These are phyloP conservation scores for Cyrtonyx montezumae DNA, from an alignment of 2,113 vertebrate species.

Conservation along the genomic window DNA sequence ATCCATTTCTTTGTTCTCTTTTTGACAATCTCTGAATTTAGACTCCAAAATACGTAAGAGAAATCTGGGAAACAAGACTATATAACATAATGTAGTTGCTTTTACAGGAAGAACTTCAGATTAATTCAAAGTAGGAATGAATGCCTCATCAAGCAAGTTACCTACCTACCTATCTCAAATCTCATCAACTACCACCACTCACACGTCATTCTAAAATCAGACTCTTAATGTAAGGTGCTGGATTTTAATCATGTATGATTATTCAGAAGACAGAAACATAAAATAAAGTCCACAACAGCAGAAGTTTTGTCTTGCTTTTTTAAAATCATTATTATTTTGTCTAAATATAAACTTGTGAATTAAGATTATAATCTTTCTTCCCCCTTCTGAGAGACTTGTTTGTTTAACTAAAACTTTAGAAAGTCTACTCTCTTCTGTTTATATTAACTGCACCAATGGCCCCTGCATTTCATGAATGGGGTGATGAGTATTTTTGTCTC, in stretches of 20 bases:
- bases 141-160: not conserved
- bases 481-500: slow-evolving; percentile 21
- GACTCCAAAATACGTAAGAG: accelerated
- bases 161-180: not conserved
- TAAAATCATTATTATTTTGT: not conserved
- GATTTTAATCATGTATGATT: not conserved
- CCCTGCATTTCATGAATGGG: not conserved
- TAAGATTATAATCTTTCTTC: not conserved
- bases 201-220: not conserved
- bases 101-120: not conserved
- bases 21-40: not conserved
- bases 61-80: not conserved
- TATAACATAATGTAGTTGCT: accelerated
- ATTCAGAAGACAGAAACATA: not conserved
- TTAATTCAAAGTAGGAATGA: not conserved
- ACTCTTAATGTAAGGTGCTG: not conserved
- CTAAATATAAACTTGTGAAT: not conserved
- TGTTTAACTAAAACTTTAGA: not conserved
- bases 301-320: not conserved
- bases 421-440: not conserved
- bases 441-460: not conserved
- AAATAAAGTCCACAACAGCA: not conserved
- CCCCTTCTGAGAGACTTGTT: not conserved
- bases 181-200: not conserved
- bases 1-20: not conserved